Percentiles rank a stretch among this genome's conserved stretches.
Conservation (phyloP, 2,113 vertebrate genomes). For the Podilymbus podiceps region DNA sequence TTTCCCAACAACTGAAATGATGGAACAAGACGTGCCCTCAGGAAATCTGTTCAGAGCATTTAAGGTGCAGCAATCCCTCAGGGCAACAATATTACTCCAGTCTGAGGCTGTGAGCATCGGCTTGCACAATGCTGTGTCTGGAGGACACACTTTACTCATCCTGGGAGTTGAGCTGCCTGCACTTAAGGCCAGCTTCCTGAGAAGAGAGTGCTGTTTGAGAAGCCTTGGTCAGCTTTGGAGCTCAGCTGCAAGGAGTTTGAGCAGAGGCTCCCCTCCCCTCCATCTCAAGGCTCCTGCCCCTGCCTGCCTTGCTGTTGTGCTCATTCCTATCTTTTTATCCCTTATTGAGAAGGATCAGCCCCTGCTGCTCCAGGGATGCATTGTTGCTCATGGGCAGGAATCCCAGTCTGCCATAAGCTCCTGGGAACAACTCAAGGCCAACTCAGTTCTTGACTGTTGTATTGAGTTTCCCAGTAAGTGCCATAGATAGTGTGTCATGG, state of each 20-base stretch:
- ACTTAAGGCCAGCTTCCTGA: not conserved
- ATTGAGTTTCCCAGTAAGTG: not conserved
- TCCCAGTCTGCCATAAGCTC: not conserved
- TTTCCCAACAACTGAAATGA: not conserved
- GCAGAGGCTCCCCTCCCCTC: not conserved
- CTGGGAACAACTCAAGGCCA: not conserved
- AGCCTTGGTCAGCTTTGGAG: not conserved
- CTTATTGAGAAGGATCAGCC: not conserved
- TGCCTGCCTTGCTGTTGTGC: not conserved
- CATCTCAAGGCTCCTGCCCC: not conserved
- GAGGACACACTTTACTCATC: not conserved
- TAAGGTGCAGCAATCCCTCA: not conserved
- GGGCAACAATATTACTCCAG: not conserved
- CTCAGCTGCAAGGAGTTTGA: not conserved
- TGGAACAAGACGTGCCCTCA: not conserved
- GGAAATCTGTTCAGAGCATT: not conserved
- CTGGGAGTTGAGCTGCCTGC: not conserved
- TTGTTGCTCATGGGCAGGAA: not conserved
- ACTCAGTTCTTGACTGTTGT: not conserved
- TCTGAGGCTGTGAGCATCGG: not conserved
- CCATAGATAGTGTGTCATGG: not conserved
- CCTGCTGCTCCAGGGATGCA: not conserved
- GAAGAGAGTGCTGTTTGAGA: not conserved
- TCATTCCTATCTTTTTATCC: not conserved
- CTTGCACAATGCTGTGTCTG: not conserved